A percentile compares a stretch with the other conserved stretches of the same genome.
These are phyloP conservation scores for Ophthalmolycus amberensis DNA, from an alignment of 2,113 vertebrate genomes.

Conservation along the genomic window DNA sequence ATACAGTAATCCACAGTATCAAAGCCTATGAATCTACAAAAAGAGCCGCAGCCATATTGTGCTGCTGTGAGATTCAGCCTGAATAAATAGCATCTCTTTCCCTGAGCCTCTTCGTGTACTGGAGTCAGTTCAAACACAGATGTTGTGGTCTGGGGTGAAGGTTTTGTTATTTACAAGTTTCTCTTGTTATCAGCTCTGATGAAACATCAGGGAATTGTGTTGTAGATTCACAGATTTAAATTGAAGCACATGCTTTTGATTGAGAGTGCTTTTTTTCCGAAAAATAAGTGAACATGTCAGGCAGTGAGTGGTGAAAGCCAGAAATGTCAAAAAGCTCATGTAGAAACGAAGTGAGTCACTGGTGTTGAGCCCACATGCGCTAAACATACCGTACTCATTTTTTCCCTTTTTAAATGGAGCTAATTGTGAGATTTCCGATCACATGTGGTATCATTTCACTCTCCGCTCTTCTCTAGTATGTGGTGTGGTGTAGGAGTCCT, in stretches of 20 bases:
- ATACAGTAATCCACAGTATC: slow-evolving; percentile 30
- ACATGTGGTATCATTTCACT: neutral
- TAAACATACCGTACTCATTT: neutral
- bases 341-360: slow-evolving; percentile 1
- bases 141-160: neutral
- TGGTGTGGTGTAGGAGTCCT: neutral
- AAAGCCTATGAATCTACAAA: slow-evolving; percentile 23
- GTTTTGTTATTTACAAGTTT: neutral
- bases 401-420: slow-evolving; percentile 9
- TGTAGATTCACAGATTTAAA: neutral
- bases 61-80: neutral
- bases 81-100: neutral
- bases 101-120: neutral
- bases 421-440: slow-evolving; percentile 19
- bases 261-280: neutral
- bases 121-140: slow-evolving; percentile 6
- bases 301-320: slow-evolving; percentile 3
- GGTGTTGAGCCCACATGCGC: slow-evolving; percentile 13
- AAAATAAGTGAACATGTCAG: neutral
- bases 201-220: neutral
- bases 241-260: neutral
- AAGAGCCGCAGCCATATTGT: neutral
- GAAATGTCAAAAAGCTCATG: neutral
- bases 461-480: slow-evolving; percentile 2
- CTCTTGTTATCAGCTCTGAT: neutral